phyloP scores from a whole-genome alignment of 2,888 invertebrate genomes.

The Limnephilus marmoratus region DNA sequence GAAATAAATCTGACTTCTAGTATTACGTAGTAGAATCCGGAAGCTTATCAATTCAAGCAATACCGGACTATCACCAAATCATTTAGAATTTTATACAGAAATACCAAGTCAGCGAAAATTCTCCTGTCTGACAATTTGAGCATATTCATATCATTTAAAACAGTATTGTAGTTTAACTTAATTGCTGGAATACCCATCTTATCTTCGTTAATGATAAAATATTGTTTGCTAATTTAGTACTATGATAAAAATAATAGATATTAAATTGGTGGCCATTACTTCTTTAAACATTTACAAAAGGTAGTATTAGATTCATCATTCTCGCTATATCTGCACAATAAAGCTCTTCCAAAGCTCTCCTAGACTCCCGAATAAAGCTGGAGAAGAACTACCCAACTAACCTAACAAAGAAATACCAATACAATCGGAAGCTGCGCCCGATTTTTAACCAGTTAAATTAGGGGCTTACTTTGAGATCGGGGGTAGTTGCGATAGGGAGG shows the following conservation, averaged over 20 bases:
- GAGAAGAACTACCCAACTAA: background rate
- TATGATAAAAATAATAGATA: background rate
- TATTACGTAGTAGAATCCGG: no score
- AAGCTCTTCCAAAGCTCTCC: no score
- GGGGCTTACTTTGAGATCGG: conserved; percentile 35
- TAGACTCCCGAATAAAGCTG: background rate
- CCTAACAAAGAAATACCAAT: background rate
- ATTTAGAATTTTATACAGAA: no score
- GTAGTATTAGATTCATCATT: background rate
- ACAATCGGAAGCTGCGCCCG: background rate
- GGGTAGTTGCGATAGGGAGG: conserved; percentile 12
- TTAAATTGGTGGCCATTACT: background rate
- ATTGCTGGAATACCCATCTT: no score
- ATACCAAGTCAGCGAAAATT: no score
- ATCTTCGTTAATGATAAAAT: no score
- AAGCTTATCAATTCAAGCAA: no score
- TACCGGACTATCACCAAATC: no score
- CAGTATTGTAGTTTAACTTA: no score
- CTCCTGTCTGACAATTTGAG: no score
- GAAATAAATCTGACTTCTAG: no score
- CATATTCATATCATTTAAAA: no score
- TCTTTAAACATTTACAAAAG: background rate
- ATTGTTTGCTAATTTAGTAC: background rate
- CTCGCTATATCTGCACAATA: background rate
- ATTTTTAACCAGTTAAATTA: conserved; percentile 46